phyloP scores from a whole-genome alignment of 2,113 vertebrate species.

The Myiagra hebetior region DNA sequence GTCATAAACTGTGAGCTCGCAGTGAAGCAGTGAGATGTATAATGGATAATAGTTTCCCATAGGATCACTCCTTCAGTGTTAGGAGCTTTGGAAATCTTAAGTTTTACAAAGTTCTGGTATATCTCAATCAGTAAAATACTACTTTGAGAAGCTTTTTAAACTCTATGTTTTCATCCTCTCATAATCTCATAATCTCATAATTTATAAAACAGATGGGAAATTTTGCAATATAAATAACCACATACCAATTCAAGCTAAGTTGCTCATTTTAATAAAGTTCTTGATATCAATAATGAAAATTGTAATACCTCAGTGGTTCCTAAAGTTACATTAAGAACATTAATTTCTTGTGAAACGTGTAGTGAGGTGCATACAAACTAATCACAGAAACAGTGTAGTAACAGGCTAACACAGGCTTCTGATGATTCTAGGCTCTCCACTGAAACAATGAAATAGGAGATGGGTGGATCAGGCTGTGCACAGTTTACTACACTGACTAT shows the following conservation, averaged over 20 bases:
- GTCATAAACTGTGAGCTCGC: background rate
- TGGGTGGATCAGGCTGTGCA: background rate
- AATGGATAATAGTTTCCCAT: background rate
- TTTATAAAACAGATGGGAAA: background rate
- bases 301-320: background rate
- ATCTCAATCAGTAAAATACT: background rate
- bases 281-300: background rate
- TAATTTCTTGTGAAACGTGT: fast-evolving
- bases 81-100: background rate
- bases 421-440: background rate
- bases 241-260: background rate
- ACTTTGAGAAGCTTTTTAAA: background rate
- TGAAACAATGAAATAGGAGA: background rate
- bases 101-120: background rate
- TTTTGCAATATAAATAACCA: background rate
- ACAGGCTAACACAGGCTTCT: background rate
- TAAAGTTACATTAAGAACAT: background rate
- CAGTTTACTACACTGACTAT: background rate
- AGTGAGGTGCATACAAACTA: fast-evolving
- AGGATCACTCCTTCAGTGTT: background rate
- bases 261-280: background rate
- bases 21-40: background rate
- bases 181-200: background rate
- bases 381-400: background rate
- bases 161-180: background rate